These are phyloP conservation scores for Maniola jurtina DNA, from an alignment of 1,140 invertebrate genomes.

Conservation along the genomic window DNA sequence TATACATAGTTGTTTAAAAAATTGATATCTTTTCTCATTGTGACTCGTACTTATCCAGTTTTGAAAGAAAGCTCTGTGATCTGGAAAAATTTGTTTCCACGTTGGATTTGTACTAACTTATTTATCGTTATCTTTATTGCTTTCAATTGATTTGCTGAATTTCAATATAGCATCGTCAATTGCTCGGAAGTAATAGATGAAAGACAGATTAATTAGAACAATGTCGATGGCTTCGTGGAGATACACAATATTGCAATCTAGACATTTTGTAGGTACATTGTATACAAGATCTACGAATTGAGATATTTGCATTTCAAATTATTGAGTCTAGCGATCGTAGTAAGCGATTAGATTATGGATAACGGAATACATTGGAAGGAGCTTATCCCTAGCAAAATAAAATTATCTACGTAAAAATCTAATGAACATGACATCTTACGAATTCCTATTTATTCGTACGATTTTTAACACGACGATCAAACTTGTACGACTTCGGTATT, in stretches of 20 bases:
- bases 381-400: neutral
- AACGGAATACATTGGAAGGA: neutral
- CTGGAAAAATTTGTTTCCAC: too few species aligned
- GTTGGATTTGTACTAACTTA: too few species aligned
- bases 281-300: constrained; percentile 16
- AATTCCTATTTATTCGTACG: too few species aligned
- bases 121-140: too few species aligned
- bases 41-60: too few species aligned
- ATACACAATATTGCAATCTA: constrained; percentile 19
- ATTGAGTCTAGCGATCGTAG: constrained; percentile 7
- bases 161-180: neutral
- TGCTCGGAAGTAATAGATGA: constrained; percentile 8
- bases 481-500: too few species aligned
- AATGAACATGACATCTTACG: too few species aligned
- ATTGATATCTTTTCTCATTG: too few species aligned
- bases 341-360: constrained; percentile 6
- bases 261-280: constrained; percentile 6
- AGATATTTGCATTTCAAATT: constrained; percentile 35
- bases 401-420: too few species aligned
- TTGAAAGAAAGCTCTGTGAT: too few species aligned
- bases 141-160: neutral
- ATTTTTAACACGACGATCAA: too few species aligned
- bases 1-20: too few species aligned
- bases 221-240: constrained; percentile 12
- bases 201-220: constrained; percentile 18